Conservation (phyloP, 92 coral and sea anemone species). For the Epizoanthus illoricatus region DNA sequence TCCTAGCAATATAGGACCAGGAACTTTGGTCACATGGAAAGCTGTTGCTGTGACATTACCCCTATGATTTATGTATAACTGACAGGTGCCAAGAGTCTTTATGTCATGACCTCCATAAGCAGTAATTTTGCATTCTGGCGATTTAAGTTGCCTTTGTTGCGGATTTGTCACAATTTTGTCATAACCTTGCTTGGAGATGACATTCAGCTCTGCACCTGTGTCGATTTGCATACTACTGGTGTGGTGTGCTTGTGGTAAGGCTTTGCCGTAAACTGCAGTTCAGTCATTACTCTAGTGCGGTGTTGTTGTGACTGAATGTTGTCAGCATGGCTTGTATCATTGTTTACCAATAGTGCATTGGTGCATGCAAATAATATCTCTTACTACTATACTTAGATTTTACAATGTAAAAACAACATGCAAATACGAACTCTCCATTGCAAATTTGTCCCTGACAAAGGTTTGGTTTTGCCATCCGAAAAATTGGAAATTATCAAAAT, state of each 20-base stretch:
- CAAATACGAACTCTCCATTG: too few species aligned
- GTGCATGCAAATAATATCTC: too few species aligned
- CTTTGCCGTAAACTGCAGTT: conserved; percentile 43
- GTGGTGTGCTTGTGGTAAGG: conserved; percentile 47
- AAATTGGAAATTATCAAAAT: too few species aligned
- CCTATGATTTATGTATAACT: conserved; percentile 50
- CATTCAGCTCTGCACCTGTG: conserved; percentile 63
- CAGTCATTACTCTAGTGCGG: conserved; percentile 45
- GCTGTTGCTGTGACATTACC: conserved; percentile 24
- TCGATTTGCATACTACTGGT: conserved; percentile 51
- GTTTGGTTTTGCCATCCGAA: too few species aligned
- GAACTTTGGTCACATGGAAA: conserved; percentile 2
- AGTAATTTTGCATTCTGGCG: conserved; percentile 25
- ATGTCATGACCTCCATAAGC: conserved; percentile 46
- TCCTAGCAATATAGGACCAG: conserved; percentile 47
- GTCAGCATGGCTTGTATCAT: conserved; percentile 3
- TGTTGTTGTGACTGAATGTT: conserved; percentile 15
- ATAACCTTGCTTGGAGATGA: conserved; percentile 40
- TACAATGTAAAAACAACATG: too few species aligned
- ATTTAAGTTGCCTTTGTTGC: conserved; percentile 34
- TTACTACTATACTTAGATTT: too few species aligned
- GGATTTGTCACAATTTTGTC: conserved; percentile 42
- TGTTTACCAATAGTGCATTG: too few species aligned
- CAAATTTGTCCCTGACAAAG: too few species aligned
- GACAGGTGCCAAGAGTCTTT: conserved; percentile 48